These are phyloP conservation scores for Microvelia longipes DNA, from an alignment of 1,140 invertebrate genomes.

Conservation along the genomic window DNA sequence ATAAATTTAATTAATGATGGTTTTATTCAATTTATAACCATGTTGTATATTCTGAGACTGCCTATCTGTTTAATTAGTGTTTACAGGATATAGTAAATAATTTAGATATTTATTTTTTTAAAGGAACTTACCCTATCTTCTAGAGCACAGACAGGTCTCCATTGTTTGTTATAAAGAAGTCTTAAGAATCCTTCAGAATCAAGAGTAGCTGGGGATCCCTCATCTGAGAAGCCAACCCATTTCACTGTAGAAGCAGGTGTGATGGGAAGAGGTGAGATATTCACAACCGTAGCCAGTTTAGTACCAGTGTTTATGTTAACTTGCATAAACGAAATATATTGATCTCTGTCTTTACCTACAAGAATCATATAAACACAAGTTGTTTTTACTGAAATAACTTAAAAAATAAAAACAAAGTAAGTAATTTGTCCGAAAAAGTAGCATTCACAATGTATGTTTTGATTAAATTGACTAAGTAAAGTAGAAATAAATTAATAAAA, in stretches of 20 bases:
- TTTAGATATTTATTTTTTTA: no score
- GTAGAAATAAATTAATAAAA: no score
- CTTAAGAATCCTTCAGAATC: slow-evolving; percentile 51
- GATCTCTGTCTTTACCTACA: slow-evolving; percentile 16
- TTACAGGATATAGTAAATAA: no score
- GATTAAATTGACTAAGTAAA: no score
- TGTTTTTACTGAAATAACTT: not conserved
- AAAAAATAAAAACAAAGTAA: slow-evolving; percentile 2
- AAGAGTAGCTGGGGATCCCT: slow-evolving; percentile 49
- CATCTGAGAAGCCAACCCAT: slow-evolving; percentile 73
- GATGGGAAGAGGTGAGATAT: slow-evolving; percentile 39
- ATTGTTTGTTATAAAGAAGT: slow-evolving; percentile 45
- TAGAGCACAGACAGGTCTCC: slow-evolving; percentile 65
- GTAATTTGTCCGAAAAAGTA: no score
- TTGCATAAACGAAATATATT: slow-evolving; percentile 16
- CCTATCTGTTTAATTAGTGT: no score
- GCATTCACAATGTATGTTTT: no score
- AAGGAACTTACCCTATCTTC: slow-evolving; percentile 44
- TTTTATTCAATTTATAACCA: no score
- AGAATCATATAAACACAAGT: slow-evolving; percentile 4
- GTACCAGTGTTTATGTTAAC: slow-evolving; percentile 11
- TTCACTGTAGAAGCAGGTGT: slow-evolving; percentile 47
- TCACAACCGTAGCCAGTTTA: slow-evolving; percentile 2
- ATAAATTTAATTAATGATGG: no score
- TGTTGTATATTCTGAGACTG: no score